Evolutionary conservation across 2,113 vertebrate species (phyloP), one percentile per base, ranked within the genome.

Genomic region (Aythya baeri): DNA sequence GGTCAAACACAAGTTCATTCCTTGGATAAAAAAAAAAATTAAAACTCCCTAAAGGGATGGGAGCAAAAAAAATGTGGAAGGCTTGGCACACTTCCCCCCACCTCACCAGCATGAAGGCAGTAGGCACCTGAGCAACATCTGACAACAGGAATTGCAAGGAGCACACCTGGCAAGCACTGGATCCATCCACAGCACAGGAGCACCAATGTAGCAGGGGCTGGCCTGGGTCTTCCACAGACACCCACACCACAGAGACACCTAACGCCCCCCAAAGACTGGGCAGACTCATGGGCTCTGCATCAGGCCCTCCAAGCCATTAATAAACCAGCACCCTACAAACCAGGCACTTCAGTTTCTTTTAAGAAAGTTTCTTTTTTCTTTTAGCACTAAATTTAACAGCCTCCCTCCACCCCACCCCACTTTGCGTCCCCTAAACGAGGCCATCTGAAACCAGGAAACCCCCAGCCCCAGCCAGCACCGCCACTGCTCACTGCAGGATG

Each of bases 331-430:
- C 16, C 3, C 81, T 31, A 18, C 59, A 91, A 91, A 94, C 74
- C 58, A 70, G 71, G 78, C 8, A 2, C 58, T 88, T 78, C 5
- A 13, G 52, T 88, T 94, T 91, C 78, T 85, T 95, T 80, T 67
- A 50, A 96, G 36, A 36, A 36, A 36, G 36, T 36, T 36, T 36
- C 36, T 36, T 36, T 36, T 36, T 36, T 36, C 36, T 36, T 36
- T 36, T 46, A 20, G 55, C 91, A 91, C 44, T 75, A 86, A 59
- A 76, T 89, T 96, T 88, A 94, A 93, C 36, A 83, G 67, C 54
- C 17, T 49, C 25, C 17, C 31, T 21, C 22, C 25, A 25, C 23
- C 15, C 2, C 31, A 31, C 68, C 44, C 32, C 77, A 17, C 55
- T 57, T 3, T 22, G 46, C 52, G 91, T 89, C 80, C 82, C 83